These are phyloP conservation scores for Notolabrus celidotus DNA, from an alignment of 2,797 vertebrate species.

Conservation along the genomic window DNA sequence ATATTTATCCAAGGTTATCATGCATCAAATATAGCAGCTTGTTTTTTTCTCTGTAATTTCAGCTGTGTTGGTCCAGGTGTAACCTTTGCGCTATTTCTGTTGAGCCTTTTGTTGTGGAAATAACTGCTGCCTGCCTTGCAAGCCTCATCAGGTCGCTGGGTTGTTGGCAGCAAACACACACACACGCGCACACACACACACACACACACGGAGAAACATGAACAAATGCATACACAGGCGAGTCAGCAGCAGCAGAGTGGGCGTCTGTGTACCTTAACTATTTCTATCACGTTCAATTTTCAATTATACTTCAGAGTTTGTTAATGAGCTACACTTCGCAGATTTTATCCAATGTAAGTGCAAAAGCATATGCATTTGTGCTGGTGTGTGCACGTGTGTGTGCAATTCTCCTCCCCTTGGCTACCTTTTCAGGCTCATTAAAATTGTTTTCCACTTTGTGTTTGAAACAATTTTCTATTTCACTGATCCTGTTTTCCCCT, in stretches of 20 bases:
- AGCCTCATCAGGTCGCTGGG: slow-evolving; percentile 44
- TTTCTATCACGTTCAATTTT: slow-evolving; percentile 62
- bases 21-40: neutral
- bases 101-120: slow-evolving; percentile 66
- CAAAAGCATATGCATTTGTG: slow-evolving; percentile 5
- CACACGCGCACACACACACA: slow-evolving; percentile 11
- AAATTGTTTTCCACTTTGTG: slow-evolving; percentile 61
- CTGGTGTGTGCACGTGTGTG: slow-evolving; percentile 18
- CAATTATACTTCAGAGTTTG: slow-evolving; percentile 65
- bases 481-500: slow-evolving; percentile 44
- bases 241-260: slow-evolving; percentile 36
- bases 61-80: slow-evolving; percentile 51
- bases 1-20: neutral
- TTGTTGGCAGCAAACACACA: slow-evolving; percentile 37
- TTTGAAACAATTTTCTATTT: slow-evolving; percentile 73
- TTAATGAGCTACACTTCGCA: slow-evolving; percentile 56
- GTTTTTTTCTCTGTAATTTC: slow-evolving; percentile 21
- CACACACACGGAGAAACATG: neutral
- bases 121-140: slow-evolving; percentile 47
- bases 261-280: slow-evolving; percentile 46
- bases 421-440: slow-evolving; percentile 72
- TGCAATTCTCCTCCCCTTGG: slow-evolving; percentile 54
- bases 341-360: slow-evolving; percentile 32
- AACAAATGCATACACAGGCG: slow-evolving; percentile 7
- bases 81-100: slow-evolving; percentile 55